Evolutionary conservation across 2,797 vertebrate species (phyloP).

Genomic region (Brotogeris chrysoptera): DNA sequence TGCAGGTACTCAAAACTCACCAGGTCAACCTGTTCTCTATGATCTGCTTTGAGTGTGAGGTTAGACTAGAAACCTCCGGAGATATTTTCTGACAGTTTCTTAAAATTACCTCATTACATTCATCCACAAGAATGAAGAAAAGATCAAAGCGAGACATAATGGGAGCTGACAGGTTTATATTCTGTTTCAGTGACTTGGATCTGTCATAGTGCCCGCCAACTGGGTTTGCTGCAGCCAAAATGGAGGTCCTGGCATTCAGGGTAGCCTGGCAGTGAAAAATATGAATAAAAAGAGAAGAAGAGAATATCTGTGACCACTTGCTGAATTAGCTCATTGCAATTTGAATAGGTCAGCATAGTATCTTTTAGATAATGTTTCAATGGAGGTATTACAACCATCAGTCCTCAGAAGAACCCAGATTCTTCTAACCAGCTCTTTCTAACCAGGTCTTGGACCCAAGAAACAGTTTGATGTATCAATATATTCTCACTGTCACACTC

Average conservation of each 20-base stretch:
- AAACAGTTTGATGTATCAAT: not conserved
- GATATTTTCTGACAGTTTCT: not conserved
- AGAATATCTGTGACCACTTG: not conserved
- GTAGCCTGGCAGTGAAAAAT: slow-evolving; percentile 83
- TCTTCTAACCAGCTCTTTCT: not conserved
- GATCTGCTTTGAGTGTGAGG: not conserved
- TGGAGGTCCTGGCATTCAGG: slow-evolving; percentile 95
- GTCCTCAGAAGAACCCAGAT: not conserved
- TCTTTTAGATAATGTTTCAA: not conserved
- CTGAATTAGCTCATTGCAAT: not conserved
- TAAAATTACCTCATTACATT: slow-evolving; percentile 91
- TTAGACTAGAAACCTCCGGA: not conserved
- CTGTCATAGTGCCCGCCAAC: slow-evolving; percentile 92
- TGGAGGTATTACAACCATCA: not conserved
- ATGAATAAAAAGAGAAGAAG: not conserved
- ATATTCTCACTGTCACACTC: not conserved
- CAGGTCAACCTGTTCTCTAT: not conserved
- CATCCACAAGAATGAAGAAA: slow-evolving; percentile 98
- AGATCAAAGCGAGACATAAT: slow-evolving; percentile 99
- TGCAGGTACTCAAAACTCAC: not conserved
- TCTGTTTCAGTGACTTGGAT: slow-evolving; percentile 97
- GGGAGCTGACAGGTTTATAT: slow-evolving; percentile 93
- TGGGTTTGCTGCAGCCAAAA: slow-evolving; percentile 98
- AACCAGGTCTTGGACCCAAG: not conserved
- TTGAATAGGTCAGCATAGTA: not conserved